Evolutionary conservation across 2,113 vertebrate genomes (phyloP).

Genomic region (Empidonax traillii): DNA sequence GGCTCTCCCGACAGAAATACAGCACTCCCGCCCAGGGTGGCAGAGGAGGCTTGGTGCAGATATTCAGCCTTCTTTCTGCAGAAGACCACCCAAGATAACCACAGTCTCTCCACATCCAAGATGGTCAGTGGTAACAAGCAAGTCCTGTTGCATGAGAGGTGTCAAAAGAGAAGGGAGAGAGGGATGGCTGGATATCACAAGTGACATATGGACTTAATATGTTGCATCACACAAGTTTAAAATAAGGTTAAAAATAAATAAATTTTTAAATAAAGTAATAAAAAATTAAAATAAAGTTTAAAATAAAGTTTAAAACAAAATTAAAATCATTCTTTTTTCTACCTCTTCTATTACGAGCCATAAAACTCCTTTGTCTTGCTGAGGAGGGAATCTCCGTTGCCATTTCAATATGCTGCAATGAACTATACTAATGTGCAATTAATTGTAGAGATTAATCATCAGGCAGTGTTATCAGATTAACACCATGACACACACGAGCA

Average conservation of each 20-base stretch:
- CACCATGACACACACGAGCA: slow-evolving; percentile 2
- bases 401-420: slow-evolving; percentile 22
- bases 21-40: not conserved
- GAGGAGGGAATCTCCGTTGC: not conserved
- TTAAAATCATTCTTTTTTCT: not conserved
- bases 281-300: not conserved
- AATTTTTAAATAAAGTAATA: too few relatives aligned
- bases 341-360: not conserved
- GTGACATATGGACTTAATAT: not conserved
- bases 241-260: not conserved
- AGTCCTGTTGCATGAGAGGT: not conserved
- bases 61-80: not conserved
- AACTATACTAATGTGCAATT: slow-evolving; percentile 35
- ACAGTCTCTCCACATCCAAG: not conserved
- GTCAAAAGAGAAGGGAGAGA: not conserved
- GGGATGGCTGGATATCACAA: not conserved
- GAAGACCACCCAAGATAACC: not conserved
- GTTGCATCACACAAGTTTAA: not conserved
- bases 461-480: slow-evolving; percentile 62
- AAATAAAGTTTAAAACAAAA: not conserved
- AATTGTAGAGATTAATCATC: slow-evolving; percentile 64
- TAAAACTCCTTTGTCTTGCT: not conserved
- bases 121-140: not conserved
- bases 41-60: not conserved
- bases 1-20: not conserved